Percentiles rank a stretch among this genome's conserved stretches.
These are phyloP conservation scores for Atrichornis clamosus DNA, from an alignment of 2,113 vertebrate species.

Conservation along the genomic window DNA sequence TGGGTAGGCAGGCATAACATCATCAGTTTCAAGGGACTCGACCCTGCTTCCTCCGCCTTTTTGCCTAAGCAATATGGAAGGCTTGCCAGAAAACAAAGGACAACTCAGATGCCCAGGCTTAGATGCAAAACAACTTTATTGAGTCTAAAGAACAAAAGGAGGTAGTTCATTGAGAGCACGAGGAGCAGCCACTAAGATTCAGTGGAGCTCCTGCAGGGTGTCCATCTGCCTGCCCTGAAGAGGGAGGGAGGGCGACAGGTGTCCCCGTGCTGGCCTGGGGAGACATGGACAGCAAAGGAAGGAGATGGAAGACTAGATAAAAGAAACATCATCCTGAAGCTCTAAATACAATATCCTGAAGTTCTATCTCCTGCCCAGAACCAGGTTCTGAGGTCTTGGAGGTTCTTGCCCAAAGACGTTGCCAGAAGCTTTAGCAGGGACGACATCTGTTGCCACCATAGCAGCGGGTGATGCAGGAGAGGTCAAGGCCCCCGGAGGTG, in stretches of 20 bases:
- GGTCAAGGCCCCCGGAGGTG: background rate
- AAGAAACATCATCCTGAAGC: background rate
- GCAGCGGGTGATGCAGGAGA: background rate
- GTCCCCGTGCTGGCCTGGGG: no score
- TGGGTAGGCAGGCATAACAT: background rate
- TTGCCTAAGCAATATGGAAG: background rate
- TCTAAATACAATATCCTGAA: background rate
- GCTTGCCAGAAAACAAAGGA: background rate
- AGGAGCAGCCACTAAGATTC: background rate
- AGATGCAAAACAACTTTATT: background rate
- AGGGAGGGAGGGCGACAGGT: background rate
- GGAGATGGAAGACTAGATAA: background rate
- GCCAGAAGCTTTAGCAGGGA: background rate
- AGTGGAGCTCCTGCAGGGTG: background rate
- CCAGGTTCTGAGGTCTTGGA: background rate
- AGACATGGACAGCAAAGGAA: background rate
- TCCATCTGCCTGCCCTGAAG: background rate
- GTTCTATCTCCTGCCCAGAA: background rate
- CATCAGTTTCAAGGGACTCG: background rate
- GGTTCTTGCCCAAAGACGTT: accelerated
- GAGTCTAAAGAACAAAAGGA: background rate
- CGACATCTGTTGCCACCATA: background rate
- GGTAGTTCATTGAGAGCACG: background rate
- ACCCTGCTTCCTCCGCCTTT: background rate
- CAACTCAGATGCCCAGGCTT: background rate